Conservation (phyloP, 2,797 vertebrate genomes). For the Momotus momota region DNA sequence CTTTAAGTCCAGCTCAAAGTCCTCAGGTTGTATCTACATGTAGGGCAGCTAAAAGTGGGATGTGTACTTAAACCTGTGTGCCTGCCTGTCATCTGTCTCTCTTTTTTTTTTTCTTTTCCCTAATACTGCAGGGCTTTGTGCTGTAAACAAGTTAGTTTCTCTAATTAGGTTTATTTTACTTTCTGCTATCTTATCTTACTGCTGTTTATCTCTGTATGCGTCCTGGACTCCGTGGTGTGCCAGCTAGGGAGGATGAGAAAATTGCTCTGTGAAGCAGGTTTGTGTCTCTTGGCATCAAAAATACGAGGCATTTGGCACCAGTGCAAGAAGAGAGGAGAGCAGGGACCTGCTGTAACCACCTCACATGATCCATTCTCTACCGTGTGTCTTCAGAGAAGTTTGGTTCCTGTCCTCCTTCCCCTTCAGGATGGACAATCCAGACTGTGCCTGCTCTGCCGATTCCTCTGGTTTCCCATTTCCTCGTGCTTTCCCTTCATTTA, state of each 20-base stretch:
- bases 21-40: neutral
- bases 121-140: neutral
- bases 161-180: conserved; percentile 35
- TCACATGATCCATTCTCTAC: neutral
- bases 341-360: neutral
- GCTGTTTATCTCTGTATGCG: neutral
- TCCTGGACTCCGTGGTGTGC: neutral
- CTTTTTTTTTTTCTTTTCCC: neutral
- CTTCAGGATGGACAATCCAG: neutral
- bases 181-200: neutral
- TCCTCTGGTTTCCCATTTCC: neutral
- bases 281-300: neutral
- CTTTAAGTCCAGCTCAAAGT: neutral
- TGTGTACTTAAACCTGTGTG: neutral
- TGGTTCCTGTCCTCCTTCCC: neutral
- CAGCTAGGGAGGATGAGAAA: neutral
- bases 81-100: neutral
- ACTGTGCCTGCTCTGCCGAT: neutral
- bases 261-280: neutral
- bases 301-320: neutral
- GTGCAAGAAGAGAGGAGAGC: neutral
- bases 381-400: neutral
- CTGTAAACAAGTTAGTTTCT: neutral
- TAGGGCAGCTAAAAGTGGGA: neutral
- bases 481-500: neutral